A percentile compares a stretch with the other conserved stretches of the same genome.
These are phyloP conservation scores for Chrysotoxum bicinctum DNA, from an alignment of 2,888 invertebrate genomes.

Conservation along the genomic window DNA sequence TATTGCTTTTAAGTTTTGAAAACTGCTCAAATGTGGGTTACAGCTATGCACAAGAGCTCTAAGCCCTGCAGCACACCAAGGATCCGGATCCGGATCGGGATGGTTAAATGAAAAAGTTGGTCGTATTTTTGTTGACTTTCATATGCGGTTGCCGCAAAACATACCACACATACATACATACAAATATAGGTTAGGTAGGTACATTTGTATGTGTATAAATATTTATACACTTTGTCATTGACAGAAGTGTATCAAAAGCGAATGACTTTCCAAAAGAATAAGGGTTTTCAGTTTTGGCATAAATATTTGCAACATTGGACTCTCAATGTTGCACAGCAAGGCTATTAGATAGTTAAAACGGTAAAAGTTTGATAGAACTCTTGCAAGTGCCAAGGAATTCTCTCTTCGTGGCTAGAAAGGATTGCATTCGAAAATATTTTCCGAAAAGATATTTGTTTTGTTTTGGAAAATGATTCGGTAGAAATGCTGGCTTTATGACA, in stretches of 20 bases:
- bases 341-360: neutral
- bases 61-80: slow-evolving; percentile 4
- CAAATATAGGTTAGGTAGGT: neutral
- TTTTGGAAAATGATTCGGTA: neutral
- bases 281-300: slow-evolving; percentile 16
- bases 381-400: neutral
- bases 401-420: neutral
- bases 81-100: neutral
- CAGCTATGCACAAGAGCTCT: neutral
- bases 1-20: slow-evolving; percentile 38
- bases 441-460: neutral
- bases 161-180: neutral
- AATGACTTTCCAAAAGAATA: slow-evolving; percentile 19
- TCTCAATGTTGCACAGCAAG: neutral
- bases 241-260: slow-evolving; percentile 12
- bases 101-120: slow-evolving; percentile 46
- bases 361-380: neutral
- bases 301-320: slow-evolving; percentile 14
- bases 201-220: neutral
- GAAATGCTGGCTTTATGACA: neutral
- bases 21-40: slow-evolving; percentile 20
- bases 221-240: slow-evolving; percentile 57
- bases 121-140: slow-evolving; percentile 58
- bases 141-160: slow-evolving; percentile 40
- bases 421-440: neutral